Evolutionary conservation across 2,797 vertebrate species (phyloP).

Genomic region (Pseudocheirus occidentalis): DNA sequence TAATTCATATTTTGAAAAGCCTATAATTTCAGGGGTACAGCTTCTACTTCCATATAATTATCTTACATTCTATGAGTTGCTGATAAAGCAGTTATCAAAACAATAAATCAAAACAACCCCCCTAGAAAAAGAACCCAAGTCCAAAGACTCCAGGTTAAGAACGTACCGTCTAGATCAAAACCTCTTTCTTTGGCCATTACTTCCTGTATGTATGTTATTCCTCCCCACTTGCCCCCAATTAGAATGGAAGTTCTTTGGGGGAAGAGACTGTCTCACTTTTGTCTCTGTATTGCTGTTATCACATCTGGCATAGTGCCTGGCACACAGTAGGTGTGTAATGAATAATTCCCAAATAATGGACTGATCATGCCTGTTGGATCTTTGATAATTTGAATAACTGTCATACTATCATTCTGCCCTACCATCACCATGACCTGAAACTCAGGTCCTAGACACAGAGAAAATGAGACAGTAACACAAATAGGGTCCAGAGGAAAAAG

Average conservation of each 20-base stretch:
- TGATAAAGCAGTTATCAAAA: not conserved
- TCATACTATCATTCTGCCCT: not conserved
- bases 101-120: not conserved
- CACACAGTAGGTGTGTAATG: not conserved
- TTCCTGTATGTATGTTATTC: not conserved
- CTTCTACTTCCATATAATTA: not conserved
- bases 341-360: not conserved
- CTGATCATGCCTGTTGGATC: not conserved
- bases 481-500: not conserved
- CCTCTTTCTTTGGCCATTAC: not conserved
- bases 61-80: not conserved
- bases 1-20: not conserved
- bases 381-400: conserved; percentile 8
- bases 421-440: not conserved
- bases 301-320: not conserved
- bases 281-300: not conserved
- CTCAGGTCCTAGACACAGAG: not conserved
- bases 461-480: accelerated
- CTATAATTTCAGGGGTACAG: not conserved
- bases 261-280: not conserved
- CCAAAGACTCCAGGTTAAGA: not conserved
- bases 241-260: not conserved
- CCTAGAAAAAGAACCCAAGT: not conserved
- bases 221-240: not conserved
- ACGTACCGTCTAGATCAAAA: not conserved